These are phyloP conservation scores for Pteria penguin DNA, from an alignment of 2,888 invertebrate species.

Conservation along the genomic window DNA sequence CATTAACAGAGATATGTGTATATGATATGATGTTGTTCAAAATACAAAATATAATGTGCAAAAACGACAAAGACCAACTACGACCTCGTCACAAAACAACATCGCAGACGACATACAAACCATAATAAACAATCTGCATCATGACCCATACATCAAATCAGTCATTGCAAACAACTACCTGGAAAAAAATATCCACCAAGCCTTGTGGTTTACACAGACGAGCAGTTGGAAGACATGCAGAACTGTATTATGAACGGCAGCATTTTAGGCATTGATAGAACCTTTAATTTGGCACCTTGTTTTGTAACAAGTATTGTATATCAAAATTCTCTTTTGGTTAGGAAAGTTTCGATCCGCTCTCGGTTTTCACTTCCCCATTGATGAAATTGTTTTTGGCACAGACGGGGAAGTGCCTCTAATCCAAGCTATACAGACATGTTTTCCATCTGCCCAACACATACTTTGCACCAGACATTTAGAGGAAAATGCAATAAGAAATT, in stretches of 20 bases:
- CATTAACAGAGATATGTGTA: too few species aligned
- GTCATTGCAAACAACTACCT: constrained; percentile 18
- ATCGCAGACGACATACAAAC: constrained; percentile 20
- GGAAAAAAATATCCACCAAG: constrained; percentile 13
- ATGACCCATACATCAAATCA: constrained; percentile 2
- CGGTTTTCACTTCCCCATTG: constrained; percentile 1
- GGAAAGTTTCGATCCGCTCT: constrained; percentile 14
- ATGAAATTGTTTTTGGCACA: constrained; percentile 35
- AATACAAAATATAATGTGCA: constrained; percentile 13
- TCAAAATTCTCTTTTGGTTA: constrained; percentile 9
- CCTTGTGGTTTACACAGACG: constrained; percentile 19
- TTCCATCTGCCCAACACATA: constrained; percentile 34
- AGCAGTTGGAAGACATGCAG: constrained; percentile 22
- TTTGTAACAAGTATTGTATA: constrained; percentile 19
- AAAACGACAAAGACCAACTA: neutral
- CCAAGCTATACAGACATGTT: constrained; percentile 28
- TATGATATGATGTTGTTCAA: too few species aligned
- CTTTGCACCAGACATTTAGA: constrained; percentile 46
- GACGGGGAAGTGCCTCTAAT: constrained; percentile 46
- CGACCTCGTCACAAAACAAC: neutral
- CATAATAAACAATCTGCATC: neutral
- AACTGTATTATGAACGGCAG: constrained; percentile 15
- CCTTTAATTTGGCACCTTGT: constrained; percentile 27
- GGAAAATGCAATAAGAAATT: constrained; percentile 29
- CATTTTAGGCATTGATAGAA: constrained; percentile 27